Percentiles rank a stretch among this genome's conserved stretches.
Evolutionary conservation across 2,113 vertebrate genomes (phyloP).

Genomic region (Ammodytes marinus): DNA sequence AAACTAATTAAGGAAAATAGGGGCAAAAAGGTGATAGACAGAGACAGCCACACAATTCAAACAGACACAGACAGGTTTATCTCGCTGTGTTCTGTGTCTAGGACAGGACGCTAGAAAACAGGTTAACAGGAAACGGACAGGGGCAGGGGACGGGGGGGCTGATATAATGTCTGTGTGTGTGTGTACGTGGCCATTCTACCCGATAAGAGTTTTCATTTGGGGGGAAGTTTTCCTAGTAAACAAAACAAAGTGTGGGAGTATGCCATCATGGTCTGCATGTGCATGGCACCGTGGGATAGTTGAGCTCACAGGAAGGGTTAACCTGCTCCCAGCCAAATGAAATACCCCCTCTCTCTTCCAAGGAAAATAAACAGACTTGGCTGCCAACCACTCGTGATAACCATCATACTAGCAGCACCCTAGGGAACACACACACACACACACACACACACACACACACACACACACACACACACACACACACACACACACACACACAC

Average conservation of each 20-base stretch:
- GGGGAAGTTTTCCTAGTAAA: slow-evolving; percentile 63
- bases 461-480: slow-evolving; percentile 17
- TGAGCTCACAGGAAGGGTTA: slow-evolving; percentile 73
- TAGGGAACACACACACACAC: slow-evolving; percentile 30
- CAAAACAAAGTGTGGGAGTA: slow-evolving; percentile 63
- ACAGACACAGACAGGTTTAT: slow-evolving; percentile 52
- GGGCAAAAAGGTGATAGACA: background rate
- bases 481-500: slow-evolving; percentile 14
- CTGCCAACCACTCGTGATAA: slow-evolving; percentile 66
- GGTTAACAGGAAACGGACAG: slow-evolving; percentile 67
- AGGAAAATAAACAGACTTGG: slow-evolving; percentile 77
- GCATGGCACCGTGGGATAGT: slow-evolving; percentile 70
- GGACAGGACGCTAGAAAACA: slow-evolving; percentile 60
- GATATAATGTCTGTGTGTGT: slow-evolving; percentile 44
- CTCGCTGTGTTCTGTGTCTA: slow-evolving; percentile 33
- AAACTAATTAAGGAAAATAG: background rate
- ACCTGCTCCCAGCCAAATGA: slow-evolving; percentile 61
- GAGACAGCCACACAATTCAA: slow-evolving; percentile 22
- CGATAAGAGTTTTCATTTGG: slow-evolving; percentile 63
- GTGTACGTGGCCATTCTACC: slow-evolving; percentile 37
- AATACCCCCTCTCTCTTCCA: slow-evolving; percentile 56
- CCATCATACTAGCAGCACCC: slow-evolving; percentile 49
- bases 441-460: slow-evolving; percentile 31
- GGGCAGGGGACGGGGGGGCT: slow-evolving; percentile 40
- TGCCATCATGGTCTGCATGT: slow-evolving; percentile 25